Conservation (phyloP, 1,140 invertebrate species). For the Hydropsyche tenuis region DNA sequence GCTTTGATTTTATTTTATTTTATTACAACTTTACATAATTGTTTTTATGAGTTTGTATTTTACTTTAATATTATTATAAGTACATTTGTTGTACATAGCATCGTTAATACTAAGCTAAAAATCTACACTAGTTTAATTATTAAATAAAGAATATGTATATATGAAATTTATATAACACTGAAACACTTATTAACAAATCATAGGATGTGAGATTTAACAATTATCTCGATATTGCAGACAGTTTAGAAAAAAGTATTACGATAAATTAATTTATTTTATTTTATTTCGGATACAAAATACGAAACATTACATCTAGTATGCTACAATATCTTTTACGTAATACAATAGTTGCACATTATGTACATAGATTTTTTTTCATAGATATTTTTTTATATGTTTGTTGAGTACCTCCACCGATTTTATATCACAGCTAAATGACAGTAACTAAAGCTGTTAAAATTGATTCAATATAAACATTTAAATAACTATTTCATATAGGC, state of each 20-base stretch:
- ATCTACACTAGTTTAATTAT: conserved; percentile 12
- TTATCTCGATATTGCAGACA: background rate
- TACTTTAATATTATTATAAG: background rate
- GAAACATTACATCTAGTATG: background rate
- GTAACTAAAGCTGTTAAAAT: conserved; percentile 47
- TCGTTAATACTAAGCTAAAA: conserved; percentile 4
- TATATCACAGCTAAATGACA: conserved; percentile 49
- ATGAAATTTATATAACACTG: background rate
- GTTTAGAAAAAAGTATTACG: background rate
- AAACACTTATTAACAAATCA: conserved; percentile 10
- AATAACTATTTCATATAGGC: background rate
- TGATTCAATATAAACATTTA: conserved; percentile 16
- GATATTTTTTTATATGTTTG: too few species aligned
- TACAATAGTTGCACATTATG: too few species aligned
- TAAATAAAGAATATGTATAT: conserved; percentile 13
- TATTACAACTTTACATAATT: conserved; percentile 15
- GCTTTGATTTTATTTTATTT: background rate
- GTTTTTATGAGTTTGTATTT: background rate
- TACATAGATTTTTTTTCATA: too few species aligned
- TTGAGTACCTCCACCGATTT: conserved; percentile 42
- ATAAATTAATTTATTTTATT: conserved; percentile 3
- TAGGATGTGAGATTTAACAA: conserved; percentile 21
- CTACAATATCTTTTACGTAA: conserved; percentile 7
- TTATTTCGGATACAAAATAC: conserved; percentile 1
- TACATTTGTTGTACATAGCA: conserved; percentile 12